Percentiles rank a stretch among this genome's conserved stretches.
These are phyloP conservation scores for Phlogophora meticulosa DNA, from an alignment of 2,888 invertebrate genomes.

Conservation along the genomic window DNA sequence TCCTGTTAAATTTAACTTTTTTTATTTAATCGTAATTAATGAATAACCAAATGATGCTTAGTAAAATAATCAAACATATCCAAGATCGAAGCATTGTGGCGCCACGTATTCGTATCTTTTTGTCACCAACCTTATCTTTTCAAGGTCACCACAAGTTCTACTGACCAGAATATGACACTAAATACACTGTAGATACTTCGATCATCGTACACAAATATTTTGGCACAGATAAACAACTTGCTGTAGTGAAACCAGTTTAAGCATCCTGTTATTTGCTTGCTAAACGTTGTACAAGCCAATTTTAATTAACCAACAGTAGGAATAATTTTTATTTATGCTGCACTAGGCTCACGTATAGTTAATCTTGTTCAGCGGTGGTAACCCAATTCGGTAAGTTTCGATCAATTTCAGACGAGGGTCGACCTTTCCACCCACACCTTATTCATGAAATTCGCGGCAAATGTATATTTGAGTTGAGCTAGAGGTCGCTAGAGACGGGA, in stretches of 20 bases:
- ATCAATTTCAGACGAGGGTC: slow-evolving; percentile 51
- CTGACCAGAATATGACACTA: slow-evolving; percentile 41
- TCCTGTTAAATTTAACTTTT: neutral
- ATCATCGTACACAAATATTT: slow-evolving; percentile 5
- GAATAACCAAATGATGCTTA: neutral
- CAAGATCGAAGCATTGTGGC: neutral
- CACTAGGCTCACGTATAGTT: slow-evolving; percentile 9
- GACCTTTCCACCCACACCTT: slow-evolving; percentile 44
- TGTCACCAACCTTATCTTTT: slow-evolving; percentile 22
- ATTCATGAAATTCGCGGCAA: slow-evolving; percentile 47
- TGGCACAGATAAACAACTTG: slow-evolving; percentile 13
- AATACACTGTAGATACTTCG: slow-evolving; percentile 12
- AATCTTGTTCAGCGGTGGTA: slow-evolving; percentile 36
- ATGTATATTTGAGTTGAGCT: slow-evolving; percentile 38
- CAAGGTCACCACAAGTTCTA: slow-evolving; percentile 42
- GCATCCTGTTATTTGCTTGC: slow-evolving; percentile 42
- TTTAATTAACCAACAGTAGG: slow-evolving; percentile 63
- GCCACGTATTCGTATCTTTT: slow-evolving; percentile 3
- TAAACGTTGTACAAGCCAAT: slow-evolving; percentile 62
- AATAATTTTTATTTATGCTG: slow-evolving; percentile 48
- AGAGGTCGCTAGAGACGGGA: slow-evolving; percentile 31
- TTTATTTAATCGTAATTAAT: neutral
- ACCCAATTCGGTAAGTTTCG: slow-evolving; percentile 52
- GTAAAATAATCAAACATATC: neutral
- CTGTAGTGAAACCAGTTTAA: slow-evolving; percentile 46